Percentiles rank a stretch among this genome's conserved stretches.
These are phyloP conservation scores for Zaprionus gabonicus DNA, from an alignment of 1,140 invertebrate genomes.

Conservation along the genomic window DNA sequence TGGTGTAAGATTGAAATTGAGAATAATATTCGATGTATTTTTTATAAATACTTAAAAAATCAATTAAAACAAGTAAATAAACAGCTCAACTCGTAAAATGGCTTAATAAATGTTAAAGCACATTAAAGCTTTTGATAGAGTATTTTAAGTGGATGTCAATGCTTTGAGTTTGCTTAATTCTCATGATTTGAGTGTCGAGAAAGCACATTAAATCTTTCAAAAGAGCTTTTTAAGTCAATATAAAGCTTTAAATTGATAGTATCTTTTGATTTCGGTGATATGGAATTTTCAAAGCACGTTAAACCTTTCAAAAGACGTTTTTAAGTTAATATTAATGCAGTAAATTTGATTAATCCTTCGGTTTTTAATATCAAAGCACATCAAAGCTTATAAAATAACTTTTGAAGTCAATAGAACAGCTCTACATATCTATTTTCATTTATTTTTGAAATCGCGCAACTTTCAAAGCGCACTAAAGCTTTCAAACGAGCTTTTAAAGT, in stretches of 20 bases:
- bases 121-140: not conserved
- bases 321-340: no score
- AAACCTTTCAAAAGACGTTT: no score
- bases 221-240: not conserved
- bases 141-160: not conserved
- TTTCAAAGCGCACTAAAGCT: conserved; percentile 1
- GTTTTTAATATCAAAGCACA: no score
- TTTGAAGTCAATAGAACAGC: no score
- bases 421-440: no score
- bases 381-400: no score
- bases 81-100: not conserved
- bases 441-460: not conserved
- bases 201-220: not conserved
- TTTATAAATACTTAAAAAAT: not conserved
- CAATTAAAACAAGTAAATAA: no score
- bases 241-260: no score
- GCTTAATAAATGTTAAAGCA: not conserved
- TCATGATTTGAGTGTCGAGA: not conserved
- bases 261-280: no score
- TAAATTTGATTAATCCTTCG: no score
- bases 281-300: no score
- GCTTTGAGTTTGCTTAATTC: not conserved
- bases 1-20: not conserved
- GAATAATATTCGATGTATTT: not conserved
- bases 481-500: not conserved